Evolutionary conservation across 2,113 vertebrate species (phyloP), one percentile per base, ranked within the genome.

Genomic region (Spilogale gracilis): DNA sequence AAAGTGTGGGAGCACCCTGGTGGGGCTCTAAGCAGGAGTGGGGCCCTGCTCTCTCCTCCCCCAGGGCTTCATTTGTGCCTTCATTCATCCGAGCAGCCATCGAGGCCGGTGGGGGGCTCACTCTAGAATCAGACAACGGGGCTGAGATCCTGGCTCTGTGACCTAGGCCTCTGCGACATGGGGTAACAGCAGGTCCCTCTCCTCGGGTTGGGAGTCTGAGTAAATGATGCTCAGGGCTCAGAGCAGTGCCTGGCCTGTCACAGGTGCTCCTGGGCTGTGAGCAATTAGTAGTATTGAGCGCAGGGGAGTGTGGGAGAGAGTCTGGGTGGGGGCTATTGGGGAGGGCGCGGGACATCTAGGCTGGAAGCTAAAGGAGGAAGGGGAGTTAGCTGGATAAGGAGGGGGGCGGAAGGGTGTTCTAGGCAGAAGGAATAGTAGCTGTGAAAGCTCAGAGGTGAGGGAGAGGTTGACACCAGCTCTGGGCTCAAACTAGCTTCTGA

Each of bases 111-210:
- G 0, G 54, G 61, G 63, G 38, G 65, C 67, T 60, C 48, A 13
- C 6, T 7, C 56, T 5, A 7, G 6, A 13, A 20, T 45, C 69
- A 80, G 52, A 12, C 4, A 0, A 6, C 14, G 0, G 18, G 60
- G 52, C 38, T 54, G 14, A n/a, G 71, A 56, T 69, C 87, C 87
- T 7, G 79, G 65, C 87, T 71, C 38, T 45, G 88, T 73, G 54
- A 91, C 45, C 25, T 6, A 27, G 54, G 73, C 50, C 13, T 11
- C 32, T 30, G 52, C 18, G 32, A 38, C 38, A 4, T 30, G 48
- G 61, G 20, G 14, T 45, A 25, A 50, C 3, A 20, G n/a, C 16
- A n/a, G 38, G 9, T 79, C 86, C 56, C 10, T 48, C 20, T 60
- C 9, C 0, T 6, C 20, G 54, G 48, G 17, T 9, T 13, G 18